These are phyloP conservation scores for Lepidurus apus DNA, from an alignment of 1,140 invertebrate genomes.

Conservation along the genomic window DNA sequence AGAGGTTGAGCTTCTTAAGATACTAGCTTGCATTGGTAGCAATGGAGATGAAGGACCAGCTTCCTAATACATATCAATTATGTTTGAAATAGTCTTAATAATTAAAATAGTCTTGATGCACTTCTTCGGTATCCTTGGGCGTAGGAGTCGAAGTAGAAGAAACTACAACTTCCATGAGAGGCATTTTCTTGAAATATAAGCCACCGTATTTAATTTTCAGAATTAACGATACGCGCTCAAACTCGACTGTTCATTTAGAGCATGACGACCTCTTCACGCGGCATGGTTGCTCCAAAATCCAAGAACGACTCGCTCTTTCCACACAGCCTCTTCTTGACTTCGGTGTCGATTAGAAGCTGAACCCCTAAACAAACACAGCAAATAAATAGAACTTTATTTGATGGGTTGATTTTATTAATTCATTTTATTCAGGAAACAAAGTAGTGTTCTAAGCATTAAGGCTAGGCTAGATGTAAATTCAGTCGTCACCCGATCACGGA, in stretches of 20 bases:
- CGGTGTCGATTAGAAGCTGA: too few species aligned
- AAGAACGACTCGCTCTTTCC: too few species aligned
- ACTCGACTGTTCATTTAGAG: background rate
- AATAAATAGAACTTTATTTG: too few species aligned
- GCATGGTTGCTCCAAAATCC: too few species aligned
- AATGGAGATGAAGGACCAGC: background rate
- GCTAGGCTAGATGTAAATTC: too few species aligned
- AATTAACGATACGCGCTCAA: background rate
- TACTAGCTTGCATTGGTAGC: background rate
- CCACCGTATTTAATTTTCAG: background rate
- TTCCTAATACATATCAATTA: background rate
- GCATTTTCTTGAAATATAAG: background rate
- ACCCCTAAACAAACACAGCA: too few species aligned
- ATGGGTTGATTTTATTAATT: too few species aligned
- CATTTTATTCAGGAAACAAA: too few species aligned
- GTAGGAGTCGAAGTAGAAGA: background rate
- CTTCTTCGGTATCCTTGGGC: background rate
- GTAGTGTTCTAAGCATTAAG: too few species aligned
- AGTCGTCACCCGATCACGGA: too few species aligned
- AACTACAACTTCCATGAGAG: conserved; percentile 2
- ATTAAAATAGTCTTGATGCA: background rate
- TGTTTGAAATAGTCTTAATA: background rate
- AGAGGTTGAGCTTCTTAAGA: background rate
- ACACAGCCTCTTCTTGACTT: too few species aligned
- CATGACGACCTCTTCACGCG: background rate